Evolutionary conservation across 2,888 invertebrate species (phyloP), one percentile per base, ranked within the genome.

Genomic region (Brassicogethes aeneus): DNA sequence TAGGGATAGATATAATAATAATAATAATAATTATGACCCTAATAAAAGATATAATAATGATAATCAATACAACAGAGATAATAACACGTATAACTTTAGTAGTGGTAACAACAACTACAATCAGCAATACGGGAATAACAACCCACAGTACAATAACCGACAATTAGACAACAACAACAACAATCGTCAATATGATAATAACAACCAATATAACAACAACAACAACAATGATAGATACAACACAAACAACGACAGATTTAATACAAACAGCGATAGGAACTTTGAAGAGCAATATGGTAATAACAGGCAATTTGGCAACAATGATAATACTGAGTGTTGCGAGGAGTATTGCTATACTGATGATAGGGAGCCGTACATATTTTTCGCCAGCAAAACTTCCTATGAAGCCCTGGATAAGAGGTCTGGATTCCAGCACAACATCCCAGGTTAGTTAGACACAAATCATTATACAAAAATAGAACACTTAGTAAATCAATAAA

Each of bases 311-410:
- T 39, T 43, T 32, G 31, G 36, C 15, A 37, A 35, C 17, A 39
- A 40, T 29, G 17, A 32, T 16, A 36, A 34, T 32, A 32, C 36
- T n/a, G 36, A 40, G 7, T 5, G 75, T 54, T 68, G 68, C 40
- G 76, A 77, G 50, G 77, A 74, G 13, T 71, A 69, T 51, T 85
- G 85, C 57, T 76, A 78, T 45, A 69, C 73, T 0, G 66, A 68
- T 1, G 77, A 81, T 44, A 70, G 73, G 15, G 71, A 80, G 41
- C 83, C 82, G 0, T 83, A 83, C 56, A 60, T 81, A 12, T 71
- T 78, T 39, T 84, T 84, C 59, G 80, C 75, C 7, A 77, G 82
- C 3, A 87, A 85, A 68, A 87, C 88, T 0, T 79, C 86, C 0
- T 90, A 89, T 60, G 76, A 80, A 13, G 51, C 43, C 35, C 5